Evolutionary conservation across 2,113 vertebrate genomes (phyloP).

Genomic region (Girardinichthys multiradiatus): DNA sequence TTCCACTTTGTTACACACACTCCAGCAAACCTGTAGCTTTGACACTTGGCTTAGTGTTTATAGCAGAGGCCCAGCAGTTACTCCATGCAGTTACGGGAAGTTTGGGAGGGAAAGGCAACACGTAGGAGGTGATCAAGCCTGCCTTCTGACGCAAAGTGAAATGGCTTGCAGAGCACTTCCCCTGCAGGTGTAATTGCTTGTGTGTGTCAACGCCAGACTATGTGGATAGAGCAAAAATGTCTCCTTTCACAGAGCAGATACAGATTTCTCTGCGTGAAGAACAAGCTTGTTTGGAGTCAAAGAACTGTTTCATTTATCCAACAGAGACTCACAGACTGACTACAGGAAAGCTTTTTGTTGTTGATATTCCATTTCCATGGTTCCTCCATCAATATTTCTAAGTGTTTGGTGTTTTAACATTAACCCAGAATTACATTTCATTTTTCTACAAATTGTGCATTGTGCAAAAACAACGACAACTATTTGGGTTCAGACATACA

Average conservation of each 20-base stretch:
- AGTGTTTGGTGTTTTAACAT: background rate
- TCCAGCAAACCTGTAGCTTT: slow-evolving; percentile 40
- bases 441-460: background rate
- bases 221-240: background rate
- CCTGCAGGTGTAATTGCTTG: slow-evolving; percentile 47
- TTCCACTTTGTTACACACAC: slow-evolving; percentile 51
- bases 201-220: background rate
- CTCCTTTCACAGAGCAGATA: slow-evolving; percentile 6
- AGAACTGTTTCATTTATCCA: background rate
- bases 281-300: background rate
- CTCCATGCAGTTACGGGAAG: slow-evolving; percentile 49
- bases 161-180: slow-evolving; percentile 33
- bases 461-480: background rate
- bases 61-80: slow-evolving; percentile 35
- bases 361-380: background rate
- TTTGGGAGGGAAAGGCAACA: slow-evolving; percentile 39
- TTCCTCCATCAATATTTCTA: background rate
- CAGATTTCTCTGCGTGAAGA: slow-evolving; percentile 16
- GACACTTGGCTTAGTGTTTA: slow-evolving; percentile 52
- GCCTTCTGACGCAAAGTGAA: slow-evolving; percentile 39
- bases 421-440: background rate
- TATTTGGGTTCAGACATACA: too few relatives aligned
- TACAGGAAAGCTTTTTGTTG: background rate
- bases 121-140: slow-evolving; percentile 58
- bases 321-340: background rate